Percentiles rank a stretch among this genome's conserved stretches.
These are phyloP conservation scores for Bombyx mori DNA, from an alignment of 1,140 invertebrate genomes.

Conservation along the genomic window ASM3026992v2 NC_085126.1:12049501-12050000, in stretches of 20 bases:
- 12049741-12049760: conserved; percentile 88
- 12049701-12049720: conserved; percentile 83
- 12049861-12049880: conserved; percentile 85
- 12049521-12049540: conserved; percentile 91
- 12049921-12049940: conserved; percentile 86
- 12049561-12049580: conserved; percentile 89
- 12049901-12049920: conserved; percentile 92
- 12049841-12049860: conserved; percentile 91
- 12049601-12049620: conserved; percentile 77
- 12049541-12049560: conserved; percentile 86
- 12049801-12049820: conserved; percentile 89
- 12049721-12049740: conserved; percentile 86
- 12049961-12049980: conserved; percentile 84
- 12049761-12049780: conserved; percentile 88
- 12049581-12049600: conserved; percentile 83
- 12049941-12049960: conserved; percentile 88
- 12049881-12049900: conserved; percentile 70
- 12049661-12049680: conserved; percentile 89
- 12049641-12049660: conserved; percentile 85
- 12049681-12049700: conserved; percentile 80
- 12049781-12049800: conserved; percentile 73
- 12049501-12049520: conserved; percentile 74
- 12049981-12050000: conserved; percentile 74
- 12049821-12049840: conserved; percentile 83
- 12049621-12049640: conserved; percentile 89